These are phyloP conservation scores for Meloidogyne exigua DNA, from an alignment of 1,140 invertebrate species.

Conservation along the genomic window DNA sequence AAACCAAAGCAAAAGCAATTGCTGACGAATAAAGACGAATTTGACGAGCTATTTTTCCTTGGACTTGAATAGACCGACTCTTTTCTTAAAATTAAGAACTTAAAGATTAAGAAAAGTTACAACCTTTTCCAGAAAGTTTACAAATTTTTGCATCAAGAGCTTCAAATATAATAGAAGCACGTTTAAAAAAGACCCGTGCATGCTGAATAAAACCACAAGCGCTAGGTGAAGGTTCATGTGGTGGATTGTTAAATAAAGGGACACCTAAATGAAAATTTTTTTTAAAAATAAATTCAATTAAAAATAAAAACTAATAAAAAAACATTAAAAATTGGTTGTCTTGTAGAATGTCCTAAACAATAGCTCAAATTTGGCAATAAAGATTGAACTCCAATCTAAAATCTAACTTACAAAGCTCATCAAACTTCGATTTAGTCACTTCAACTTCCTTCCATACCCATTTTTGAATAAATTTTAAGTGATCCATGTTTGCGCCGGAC, in stretches of 20 bases:
- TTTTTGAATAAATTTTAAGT: slow-evolving; percentile 38
- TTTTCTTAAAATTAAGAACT: slow-evolving; percentile 26
- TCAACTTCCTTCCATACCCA: slow-evolving; percentile 44
- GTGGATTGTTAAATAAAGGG: slow-evolving; percentile 30
- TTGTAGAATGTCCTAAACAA: too few relatives aligned
- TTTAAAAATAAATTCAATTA: neutral
- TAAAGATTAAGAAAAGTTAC: neutral
- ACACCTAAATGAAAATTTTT: slow-evolving; percentile 1
- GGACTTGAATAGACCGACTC: slow-evolving; percentile 23
- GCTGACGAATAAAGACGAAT: slow-evolving; percentile 23
- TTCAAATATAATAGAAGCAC: slow-evolving; percentile 30
- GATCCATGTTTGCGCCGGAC: neutral
- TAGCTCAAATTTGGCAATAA: too few relatives aligned
- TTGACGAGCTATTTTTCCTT: slow-evolving; percentile 18
- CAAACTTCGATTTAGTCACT: slow-evolving; percentile 40
- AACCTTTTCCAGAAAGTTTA: slow-evolving; percentile 16
- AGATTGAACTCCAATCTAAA: too few relatives aligned
- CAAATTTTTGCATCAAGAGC: slow-evolving; percentile 13
- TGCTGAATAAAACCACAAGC: slow-evolving; percentile 31
- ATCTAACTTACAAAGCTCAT: slow-evolving; percentile 35
- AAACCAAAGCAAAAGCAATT: slow-evolving; percentile 31
- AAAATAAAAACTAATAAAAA: neutral
- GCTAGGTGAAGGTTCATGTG: slow-evolving; percentile 27
- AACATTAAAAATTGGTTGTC: too few relatives aligned
- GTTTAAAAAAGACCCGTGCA: slow-evolving; percentile 36